Evolutionary conservation across 2,888 invertebrate genomes (phyloP).

Genomic region (Metopia argyrocephala): DNA sequence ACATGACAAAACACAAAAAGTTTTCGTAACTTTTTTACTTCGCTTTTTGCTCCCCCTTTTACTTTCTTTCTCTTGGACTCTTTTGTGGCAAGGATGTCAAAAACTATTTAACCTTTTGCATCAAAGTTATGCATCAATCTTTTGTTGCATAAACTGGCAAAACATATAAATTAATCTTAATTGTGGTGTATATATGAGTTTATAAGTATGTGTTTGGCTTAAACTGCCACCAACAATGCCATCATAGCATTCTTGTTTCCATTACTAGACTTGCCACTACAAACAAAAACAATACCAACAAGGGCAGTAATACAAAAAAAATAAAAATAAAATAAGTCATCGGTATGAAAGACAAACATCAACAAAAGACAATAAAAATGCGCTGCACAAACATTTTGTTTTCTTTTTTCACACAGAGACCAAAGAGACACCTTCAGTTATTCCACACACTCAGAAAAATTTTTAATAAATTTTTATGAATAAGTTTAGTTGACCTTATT

Average conservation of each 20-base stretch:
- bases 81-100: constrained; percentile 42
- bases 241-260: constrained; percentile 8
- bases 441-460: not conserved
- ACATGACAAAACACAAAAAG: not conserved
- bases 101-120: constrained; percentile 55
- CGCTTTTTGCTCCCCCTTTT: not conserved
- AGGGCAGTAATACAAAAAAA: not conserved
- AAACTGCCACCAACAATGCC: constrained; percentile 22
- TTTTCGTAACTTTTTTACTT: constrained; percentile 10
- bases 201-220: not conserved
- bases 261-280: not conserved
- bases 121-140: constrained; percentile 52
- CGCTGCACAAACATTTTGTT: not conserved
- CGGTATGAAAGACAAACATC: constrained; percentile 38
- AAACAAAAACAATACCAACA: not conserved
- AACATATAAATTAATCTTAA: not conserved
- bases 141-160: constrained; percentile 35
- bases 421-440: not conserved
- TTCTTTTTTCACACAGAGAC: not conserved
- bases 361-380: constrained; percentile 35
- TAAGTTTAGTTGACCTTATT: too few species aligned
- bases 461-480: too few species aligned
- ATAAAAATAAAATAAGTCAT: constrained; percentile 5
- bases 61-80: not conserved
- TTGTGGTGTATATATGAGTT: not conserved